Evolutionary conservation across 2,113 vertebrate species (phyloP), one percentile per base, ranked within the genome.

Genomic region (Solea senegalensis): DNA sequence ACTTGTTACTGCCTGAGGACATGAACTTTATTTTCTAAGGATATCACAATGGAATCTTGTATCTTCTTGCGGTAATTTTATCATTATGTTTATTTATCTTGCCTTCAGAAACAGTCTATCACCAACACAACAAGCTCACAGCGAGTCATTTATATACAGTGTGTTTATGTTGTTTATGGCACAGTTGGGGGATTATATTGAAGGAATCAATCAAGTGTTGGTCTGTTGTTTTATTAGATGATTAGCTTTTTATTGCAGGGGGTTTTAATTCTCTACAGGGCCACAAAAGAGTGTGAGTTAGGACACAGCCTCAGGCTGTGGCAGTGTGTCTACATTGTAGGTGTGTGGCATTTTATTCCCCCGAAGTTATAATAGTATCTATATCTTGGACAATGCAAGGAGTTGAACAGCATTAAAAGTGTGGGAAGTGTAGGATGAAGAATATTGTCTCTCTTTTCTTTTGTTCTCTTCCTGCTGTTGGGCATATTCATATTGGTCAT

Each of bases 161-260:
- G 21, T 46, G 41, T 68, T 83, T 76, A 76, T 27, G 13, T 15
- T 46, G 41, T 68, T 83, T 76, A 76, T 27, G 13, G 44, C 41
- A 34, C 28, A 44, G 76, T 34, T 67, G 51, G 14, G 55, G 56
- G 15, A 41, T 46, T 84, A 80, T 88, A 88, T 88, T 78, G 76
- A 73, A 60, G 46, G 58, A 55, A 66, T 88, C 78, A 81, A 81
- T 86, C 76, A 78, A 16, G 40, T 3, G 55, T 69, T 69, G 62
- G 5, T 43, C 65, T 50, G 67, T 60, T 80, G 69, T 73, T 84
- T 86, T 80, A 84, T 84, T 75, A 76, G 68, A 82, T 86, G 54
- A 83, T 83, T 76, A 78, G 51, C 51, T 74, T 73, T 86, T 84
- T 88, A 84, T 76, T 74, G 68, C 57, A 34, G 41, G 49, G 53